Conservation (phyloP, 2,113 vertebrate genomes). For the Embiotoca jacksoni region DNA sequence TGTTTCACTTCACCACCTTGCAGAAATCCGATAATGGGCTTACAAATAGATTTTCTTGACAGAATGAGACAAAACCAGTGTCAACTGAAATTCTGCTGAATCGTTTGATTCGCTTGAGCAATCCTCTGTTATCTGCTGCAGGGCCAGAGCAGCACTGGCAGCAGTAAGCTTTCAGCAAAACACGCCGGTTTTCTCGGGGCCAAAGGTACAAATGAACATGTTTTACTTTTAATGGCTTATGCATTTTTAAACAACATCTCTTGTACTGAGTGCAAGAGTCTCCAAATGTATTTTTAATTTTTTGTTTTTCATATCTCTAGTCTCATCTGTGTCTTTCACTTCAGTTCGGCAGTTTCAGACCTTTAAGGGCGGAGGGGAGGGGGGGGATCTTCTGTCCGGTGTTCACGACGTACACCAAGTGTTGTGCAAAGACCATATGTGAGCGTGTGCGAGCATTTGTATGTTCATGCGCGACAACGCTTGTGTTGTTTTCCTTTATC, state of each 20-base stretch:
- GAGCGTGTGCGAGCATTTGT: neutral
- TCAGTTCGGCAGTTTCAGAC: constrained; percentile 24
- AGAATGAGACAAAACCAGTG: constrained; percentile 52
- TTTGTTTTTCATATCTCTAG: constrained; percentile 18
- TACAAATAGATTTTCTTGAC: constrained; percentile 57
- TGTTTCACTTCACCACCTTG: constrained; percentile 32
- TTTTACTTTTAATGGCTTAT: constrained; percentile 70
- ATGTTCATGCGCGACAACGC: neutral
- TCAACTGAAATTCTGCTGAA: constrained; percentile 69
- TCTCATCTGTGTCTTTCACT: constrained; percentile 37
- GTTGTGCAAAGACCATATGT: neutral
- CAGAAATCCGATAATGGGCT: constrained; percentile 19
- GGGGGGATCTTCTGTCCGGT: neutral
- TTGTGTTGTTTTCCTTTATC: too few relatives aligned
- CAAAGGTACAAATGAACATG: constrained; percentile 47
- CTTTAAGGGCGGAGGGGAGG: neutral
- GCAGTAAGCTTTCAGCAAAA: constrained; percentile 42
- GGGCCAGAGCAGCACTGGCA: constrained; percentile 7
- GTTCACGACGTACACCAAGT: neutral
- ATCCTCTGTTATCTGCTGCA: constrained; percentile 46
- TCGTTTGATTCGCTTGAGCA: constrained; percentile 49
- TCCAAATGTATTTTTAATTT: constrained; percentile 3
- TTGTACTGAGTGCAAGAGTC: constrained; percentile 28
- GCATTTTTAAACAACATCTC: constrained; percentile 67
- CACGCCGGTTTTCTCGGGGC: constrained; percentile 19